Evolutionary conservation across 2,888 invertebrate species (phyloP), one percentile per base, ranked within the genome.

Genomic region (Caenorhabditis becei): DNA sequence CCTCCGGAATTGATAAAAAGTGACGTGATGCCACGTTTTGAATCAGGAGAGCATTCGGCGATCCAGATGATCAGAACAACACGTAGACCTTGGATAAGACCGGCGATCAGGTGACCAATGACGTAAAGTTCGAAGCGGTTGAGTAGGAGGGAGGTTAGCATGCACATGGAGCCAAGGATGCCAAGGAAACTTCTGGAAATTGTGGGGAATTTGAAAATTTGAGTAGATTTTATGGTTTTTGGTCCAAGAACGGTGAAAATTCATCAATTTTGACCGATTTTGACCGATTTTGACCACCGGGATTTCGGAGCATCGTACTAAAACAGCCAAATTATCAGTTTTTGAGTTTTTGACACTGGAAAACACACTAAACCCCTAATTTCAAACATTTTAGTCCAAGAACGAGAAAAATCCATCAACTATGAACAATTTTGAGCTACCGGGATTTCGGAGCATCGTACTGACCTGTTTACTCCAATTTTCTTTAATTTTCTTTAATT

Each of bases 21-120:
- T 24, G 87, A 82, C 28, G 86, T 80, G 24, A 87, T 67, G 4
- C 89, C 88, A 63, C 88, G 37, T 59, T 77, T 79, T 10, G 69
- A 67, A 58, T 84, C 86, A 3, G 89, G 89, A 47, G 84, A 78
- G 56, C 88, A 88, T 71, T 89, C 89, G 8, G 88, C 86, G 24
- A 88, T 71, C 77, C 89, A 89, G 54, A 89, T 86, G 41, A 87
- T 83, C 14, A 89, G 63, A 28, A 87, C 88, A 2, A 83, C 85
- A 41, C 87, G 86, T 5, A 84, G 69, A 3, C 84, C 83, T 10
- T 72, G 81, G 20, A 86, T 53, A 41, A 86, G 49, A 14, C 89
- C 89, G 18, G 87, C 81, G 11, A 88, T 65, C n/a, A 89, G 67
- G 61, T 89, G 89, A 0, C 88, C 87, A 20, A 89, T 24, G 18